Percentiles rank a stretch among this genome's conserved stretches.
phyloP scores from a whole-genome alignment of 1,140 invertebrate species.

The Hylyphantes graminicola region DNA sequence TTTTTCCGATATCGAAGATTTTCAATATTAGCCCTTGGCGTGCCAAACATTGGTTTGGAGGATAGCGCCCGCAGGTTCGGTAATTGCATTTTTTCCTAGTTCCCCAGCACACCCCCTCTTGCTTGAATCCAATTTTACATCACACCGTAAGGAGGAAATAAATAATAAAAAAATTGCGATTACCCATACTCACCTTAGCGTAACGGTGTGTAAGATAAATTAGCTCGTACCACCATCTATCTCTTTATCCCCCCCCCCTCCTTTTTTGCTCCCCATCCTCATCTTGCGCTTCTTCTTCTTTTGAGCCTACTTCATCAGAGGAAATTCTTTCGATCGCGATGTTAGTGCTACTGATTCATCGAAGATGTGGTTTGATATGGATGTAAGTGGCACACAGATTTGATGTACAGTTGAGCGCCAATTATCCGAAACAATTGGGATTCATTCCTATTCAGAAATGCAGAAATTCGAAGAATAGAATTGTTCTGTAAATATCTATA shows the following conservation, averaged over 20 bases:
- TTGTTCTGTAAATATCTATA: too few relatives aligned
- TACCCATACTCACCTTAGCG: constrained; percentile 49
- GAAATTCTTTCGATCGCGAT: constrained; percentile 51
- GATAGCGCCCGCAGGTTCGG: constrained; percentile 38
- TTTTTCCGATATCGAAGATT: constrained; percentile 59
- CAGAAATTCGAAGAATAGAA: too few relatives aligned
- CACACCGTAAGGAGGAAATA: constrained; percentile 35
- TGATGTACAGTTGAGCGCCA: too few relatives aligned
- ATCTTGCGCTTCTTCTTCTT: constrained; percentile 6
- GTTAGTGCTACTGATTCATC: constrained; percentile 50
- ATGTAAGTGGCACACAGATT: too few relatives aligned
- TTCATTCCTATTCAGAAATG: too few relatives aligned
- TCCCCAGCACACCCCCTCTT: neutral
- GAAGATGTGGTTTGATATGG: too few relatives aligned
- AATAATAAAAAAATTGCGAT: constrained; percentile 45
- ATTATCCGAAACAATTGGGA: too few relatives aligned
- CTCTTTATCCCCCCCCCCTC: constrained; percentile 24
- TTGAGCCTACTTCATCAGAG: constrained; percentile 51
- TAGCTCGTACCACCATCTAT: constrained; percentile 51
- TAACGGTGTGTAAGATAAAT: constrained; percentile 59
- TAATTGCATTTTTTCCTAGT: constrained; percentile 53
- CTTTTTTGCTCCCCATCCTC: neutral
- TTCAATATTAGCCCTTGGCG: constrained; percentile 58
- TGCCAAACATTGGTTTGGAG: constrained; percentile 58
- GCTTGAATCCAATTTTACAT: constrained; percentile 59